Evolutionary conservation across 2,888 invertebrate genomes (phyloP).

Genomic region (Drosophila limbata): DNA sequence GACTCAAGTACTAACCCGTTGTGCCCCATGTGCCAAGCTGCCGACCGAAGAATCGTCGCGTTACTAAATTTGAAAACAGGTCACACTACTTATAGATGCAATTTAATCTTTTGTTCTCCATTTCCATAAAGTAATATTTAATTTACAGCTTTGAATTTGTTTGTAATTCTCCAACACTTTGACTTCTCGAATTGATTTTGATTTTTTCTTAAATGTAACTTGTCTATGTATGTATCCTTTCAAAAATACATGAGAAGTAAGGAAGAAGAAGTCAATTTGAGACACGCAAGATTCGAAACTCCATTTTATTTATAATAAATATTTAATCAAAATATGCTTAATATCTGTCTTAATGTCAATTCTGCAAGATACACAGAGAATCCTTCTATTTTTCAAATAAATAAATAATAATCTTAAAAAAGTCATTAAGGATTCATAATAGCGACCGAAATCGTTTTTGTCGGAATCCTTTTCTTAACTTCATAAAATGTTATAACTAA

Average conservation of each 20-base stretch:
- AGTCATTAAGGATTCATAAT: too few species aligned
- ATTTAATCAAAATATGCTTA: too few species aligned
- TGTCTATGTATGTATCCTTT: neutral
- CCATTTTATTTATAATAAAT: too few species aligned
- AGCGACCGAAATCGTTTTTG: too few species aligned
- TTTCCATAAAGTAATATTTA: neutral
- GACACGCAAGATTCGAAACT: too few species aligned
- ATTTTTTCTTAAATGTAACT: neutral
- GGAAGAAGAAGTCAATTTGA: too few species aligned
- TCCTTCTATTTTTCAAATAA: too few species aligned
- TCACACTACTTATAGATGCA: conserved; percentile 18
- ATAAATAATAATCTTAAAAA: too few species aligned
- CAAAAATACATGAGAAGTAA: neutral
- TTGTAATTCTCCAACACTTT: neutral
- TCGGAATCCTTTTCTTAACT: too few species aligned
- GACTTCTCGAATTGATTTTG: neutral
- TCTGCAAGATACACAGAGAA: too few species aligned
- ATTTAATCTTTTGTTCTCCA: conserved; percentile 5
- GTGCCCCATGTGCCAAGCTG: conserved; percentile 12
- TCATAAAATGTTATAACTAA: neutral
- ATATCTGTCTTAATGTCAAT: too few species aligned
- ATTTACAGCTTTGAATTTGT: conserved; percentile 1
- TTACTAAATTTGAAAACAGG: conserved; percentile 15
- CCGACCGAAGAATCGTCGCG: conserved; percentile 1
- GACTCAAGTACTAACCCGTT: conserved; percentile 27